Evolutionary conservation across 2,888 invertebrate species (phyloP).

Genomic region (Digitonthophagus gazella): DNA sequence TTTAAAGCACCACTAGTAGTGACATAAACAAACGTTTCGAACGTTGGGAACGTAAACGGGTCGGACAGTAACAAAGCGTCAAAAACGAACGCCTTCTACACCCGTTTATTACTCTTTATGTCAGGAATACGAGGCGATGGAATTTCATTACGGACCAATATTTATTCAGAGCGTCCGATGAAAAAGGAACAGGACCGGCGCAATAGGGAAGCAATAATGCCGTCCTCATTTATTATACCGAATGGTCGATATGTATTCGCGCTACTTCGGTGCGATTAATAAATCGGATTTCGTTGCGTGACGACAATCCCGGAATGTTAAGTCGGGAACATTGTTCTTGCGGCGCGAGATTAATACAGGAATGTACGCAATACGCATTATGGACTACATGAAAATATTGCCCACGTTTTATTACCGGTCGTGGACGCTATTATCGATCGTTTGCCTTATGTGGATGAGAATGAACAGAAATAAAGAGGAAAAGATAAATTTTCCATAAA

Average conservation of each 20-base stretch:
- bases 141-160: conserved; percentile 5
- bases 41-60: neutral
- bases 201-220: neutral
- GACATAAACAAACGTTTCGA: neutral
- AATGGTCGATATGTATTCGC: neutral
- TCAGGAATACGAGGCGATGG: neutral
- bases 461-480: too few relatives aligned
- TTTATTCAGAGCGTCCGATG: conserved; percentile 4
- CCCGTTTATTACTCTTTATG: conserved; percentile 10
- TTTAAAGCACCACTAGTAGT: neutral
- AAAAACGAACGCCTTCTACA: neutral
- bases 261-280: neutral
- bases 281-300: neutral
- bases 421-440: neutral
- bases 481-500: neutral
- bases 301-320: neutral
- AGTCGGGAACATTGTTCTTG: neutral
- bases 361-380: neutral
- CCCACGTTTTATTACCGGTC: neutral
- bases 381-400: neutral
- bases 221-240: neutral
- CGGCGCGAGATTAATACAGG: neutral
- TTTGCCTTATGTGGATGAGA: neutral
- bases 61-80: neutral
- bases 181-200: conserved; percentile 1